Base-by-base conservation (phyloP, 2,797 vertebrate genomes). In the Adelosebastes latens region DNA sequence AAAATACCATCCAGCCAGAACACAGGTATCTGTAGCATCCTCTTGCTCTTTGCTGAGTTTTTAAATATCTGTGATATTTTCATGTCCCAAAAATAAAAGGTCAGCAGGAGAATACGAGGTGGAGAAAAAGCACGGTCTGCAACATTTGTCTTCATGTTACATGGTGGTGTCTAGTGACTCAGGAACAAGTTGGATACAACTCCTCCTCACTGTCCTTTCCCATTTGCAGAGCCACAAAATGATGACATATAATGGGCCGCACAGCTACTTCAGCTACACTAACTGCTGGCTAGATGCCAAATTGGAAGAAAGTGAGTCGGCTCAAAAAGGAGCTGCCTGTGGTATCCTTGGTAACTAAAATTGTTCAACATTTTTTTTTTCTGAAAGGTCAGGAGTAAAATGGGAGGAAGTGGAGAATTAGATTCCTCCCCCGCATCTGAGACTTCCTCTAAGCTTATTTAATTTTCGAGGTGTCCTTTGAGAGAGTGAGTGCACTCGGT, bases 281-380 rank as follows among this genome's bases (percentile, higher is more conserved):
- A 77, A 85, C 86, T 72, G 66, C 74, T 85, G 86, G 82, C 79
- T 65, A 29, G 67, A 82, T 78, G 78, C 82, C 72, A 87, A 88
- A 88, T 80, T 87, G 84, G 71, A 82, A 72, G 73, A 86, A 88
- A 89, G 79, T 76, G 67, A 86, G 72, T 83, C 20, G 18, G 66
- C 75, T 83, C 65, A 72, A 84, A 83, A 81, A 78, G 34, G 81
- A 82, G 72, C 80, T 80, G 87, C 34, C 74, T 87, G 72, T 80
- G 69, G 90, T 93, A 75, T 92, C 92, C 90, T 86, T 93, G 90
- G 91, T 87, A 92, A 93, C 93, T 64, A 83, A 92, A 85, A 86
- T 31, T 80, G 39, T 77, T 81, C 69, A 82, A 77, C 55, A n/a
- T 39, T 75, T 71, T 64, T 75, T 70, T 64, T 80, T 66, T 68